These are phyloP conservation scores for Copidosoma aretas DNA, from an alignment of 2,888 invertebrate genomes.

Conservation along the genomic window DNA sequence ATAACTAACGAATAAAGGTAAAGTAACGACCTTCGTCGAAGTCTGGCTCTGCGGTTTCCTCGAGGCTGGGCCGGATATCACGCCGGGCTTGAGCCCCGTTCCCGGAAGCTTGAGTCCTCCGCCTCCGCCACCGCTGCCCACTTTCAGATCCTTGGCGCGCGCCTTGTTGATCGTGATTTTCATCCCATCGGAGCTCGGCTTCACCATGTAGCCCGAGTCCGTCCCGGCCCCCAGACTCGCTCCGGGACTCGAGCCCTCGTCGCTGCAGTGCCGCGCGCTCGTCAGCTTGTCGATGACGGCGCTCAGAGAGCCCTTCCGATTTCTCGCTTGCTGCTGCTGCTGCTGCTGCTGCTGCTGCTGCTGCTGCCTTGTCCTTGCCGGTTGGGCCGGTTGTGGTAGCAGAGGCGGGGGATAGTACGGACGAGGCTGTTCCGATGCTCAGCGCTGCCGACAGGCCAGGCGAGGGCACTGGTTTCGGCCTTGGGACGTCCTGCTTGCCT, in stretches of 20 bases:
- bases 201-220: constrained; percentile 83
- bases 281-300: constrained; percentile 89
- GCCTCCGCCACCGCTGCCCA: constrained; percentile 49
- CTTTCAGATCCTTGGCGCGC: constrained; percentile 73
- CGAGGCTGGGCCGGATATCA: constrained; percentile 85
- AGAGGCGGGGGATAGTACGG: constrained; percentile 29
- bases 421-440: constrained; percentile 52
- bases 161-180: constrained; percentile 93
- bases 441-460: constrained; percentile 77
- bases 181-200: constrained; percentile 86
- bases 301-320: constrained; percentile 78
- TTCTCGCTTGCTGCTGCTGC: constrained; percentile 68
- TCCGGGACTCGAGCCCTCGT: constrained; percentile 54
- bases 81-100: constrained; percentile 75
- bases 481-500: constrained; percentile 71
- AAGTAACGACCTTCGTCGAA: constrained; percentile 51
- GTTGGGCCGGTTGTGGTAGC: constrained; percentile 24
- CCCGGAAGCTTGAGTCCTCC: constrained; percentile 52
- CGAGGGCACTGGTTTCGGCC: constrained; percentile 72
- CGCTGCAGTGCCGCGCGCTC: constrained; percentile 71
- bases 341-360: constrained; percentile 60
- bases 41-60: constrained; percentile 73
- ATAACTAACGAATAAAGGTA: neutral
- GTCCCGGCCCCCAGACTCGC: constrained; percentile 64
- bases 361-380: constrained; percentile 56